phyloP scores from a whole-genome alignment of 2,797 vertebrate species.

The Distichodus sexfasciatus region DNA sequence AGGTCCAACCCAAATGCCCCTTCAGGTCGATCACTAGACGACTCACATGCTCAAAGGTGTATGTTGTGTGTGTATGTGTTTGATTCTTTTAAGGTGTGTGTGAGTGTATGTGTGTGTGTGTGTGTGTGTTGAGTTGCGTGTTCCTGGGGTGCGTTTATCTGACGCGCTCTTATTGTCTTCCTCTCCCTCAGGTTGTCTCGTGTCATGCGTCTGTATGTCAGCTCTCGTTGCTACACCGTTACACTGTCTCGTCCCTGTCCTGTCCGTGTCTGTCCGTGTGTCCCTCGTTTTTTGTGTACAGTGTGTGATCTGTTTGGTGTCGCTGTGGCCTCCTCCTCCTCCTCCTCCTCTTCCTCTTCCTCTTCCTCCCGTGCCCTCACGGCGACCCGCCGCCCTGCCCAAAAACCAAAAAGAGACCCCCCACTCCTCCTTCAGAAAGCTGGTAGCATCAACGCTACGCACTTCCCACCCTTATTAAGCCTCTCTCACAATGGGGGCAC shows the following conservation, averaged over 20 bases:
- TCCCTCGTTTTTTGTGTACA: constrained; percentile 24
- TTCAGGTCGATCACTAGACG: too few relatives aligned
- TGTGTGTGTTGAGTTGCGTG: constrained; percentile 35
- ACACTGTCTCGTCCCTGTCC: constrained; percentile 54
- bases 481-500: neutral
- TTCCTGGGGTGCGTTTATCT: constrained; percentile 47
- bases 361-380: constrained; percentile 70
- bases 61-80: constrained; percentile 16
- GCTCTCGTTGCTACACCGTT: constrained; percentile 66
- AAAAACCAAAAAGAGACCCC: too few relatives aligned
- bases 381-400: constrained; percentile 73
- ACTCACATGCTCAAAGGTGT: constrained; percentile 4
- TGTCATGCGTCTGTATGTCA: constrained; percentile 70
- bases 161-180: constrained; percentile 62
- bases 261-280: constrained; percentile 26
- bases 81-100: constrained; percentile 19
- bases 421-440: constrained; percentile 12
- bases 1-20: too few relatives aligned
- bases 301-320: constrained; percentile 50
- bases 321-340: constrained; percentile 71
- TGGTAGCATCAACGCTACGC: neutral
- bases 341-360: constrained; percentile 70
- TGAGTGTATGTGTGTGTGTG: constrained; percentile 36
- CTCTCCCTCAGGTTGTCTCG: constrained; percentile 71
- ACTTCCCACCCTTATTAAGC: neutral